Percentiles rank a stretch among this genome's conserved stretches.
These are phyloP conservation scores for Melanargia galathea DNA, from an alignment of 2,888 invertebrate species.

Conservation along the genomic window DNA sequence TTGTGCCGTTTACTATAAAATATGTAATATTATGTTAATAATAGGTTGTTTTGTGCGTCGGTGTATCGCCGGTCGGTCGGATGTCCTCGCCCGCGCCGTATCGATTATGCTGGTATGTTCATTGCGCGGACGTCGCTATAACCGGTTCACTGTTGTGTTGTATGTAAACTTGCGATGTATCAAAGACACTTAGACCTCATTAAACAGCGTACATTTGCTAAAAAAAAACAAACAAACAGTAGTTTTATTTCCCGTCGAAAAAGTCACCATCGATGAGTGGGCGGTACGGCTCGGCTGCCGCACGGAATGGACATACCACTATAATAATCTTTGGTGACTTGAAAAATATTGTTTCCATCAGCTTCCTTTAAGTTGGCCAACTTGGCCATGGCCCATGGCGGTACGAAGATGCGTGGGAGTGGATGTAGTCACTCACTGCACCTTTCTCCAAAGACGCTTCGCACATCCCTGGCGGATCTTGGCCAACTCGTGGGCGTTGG, in stretches of 20 bases:
- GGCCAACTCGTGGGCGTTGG: too few species aligned
- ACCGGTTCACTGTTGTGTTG: slow-evolving; percentile 51
- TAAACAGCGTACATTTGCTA: slow-evolving; percentile 75
- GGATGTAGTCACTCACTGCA: too few species aligned
- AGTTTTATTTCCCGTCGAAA: slow-evolving; percentile 70
- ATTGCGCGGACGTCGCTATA: slow-evolving; percentile 52
- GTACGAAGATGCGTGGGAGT: too few species aligned
- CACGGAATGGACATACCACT: slow-evolving; percentile 72
- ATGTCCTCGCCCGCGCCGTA: slow-evolving; percentile 45
- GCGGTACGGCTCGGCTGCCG: slow-evolving; percentile 3
- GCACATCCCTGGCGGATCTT: too few species aligned
- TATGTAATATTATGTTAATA: too few species aligned
- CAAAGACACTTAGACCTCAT: slow-evolving; percentile 72
- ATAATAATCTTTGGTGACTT: slow-evolving; percentile 48
- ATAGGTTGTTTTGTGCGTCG: too few species aligned
- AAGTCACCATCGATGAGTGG: slow-evolving; percentile 49
- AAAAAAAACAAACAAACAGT: slow-evolving; percentile 48
- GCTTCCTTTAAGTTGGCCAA: neutral
- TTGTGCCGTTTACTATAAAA: too few species aligned
- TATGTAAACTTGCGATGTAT: slow-evolving; percentile 62
- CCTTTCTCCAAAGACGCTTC: too few species aligned
- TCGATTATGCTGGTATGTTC: slow-evolving; percentile 74
- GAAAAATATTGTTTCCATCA: neutral
- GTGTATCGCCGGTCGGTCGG: slow-evolving; percentile 9
- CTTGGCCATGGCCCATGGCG: too few species aligned